Evolutionary conservation across 2,797 vertebrate genomes (phyloP), one percentile per base, ranked within the genome.

Genomic region (Tragopan temminckii): DNA sequence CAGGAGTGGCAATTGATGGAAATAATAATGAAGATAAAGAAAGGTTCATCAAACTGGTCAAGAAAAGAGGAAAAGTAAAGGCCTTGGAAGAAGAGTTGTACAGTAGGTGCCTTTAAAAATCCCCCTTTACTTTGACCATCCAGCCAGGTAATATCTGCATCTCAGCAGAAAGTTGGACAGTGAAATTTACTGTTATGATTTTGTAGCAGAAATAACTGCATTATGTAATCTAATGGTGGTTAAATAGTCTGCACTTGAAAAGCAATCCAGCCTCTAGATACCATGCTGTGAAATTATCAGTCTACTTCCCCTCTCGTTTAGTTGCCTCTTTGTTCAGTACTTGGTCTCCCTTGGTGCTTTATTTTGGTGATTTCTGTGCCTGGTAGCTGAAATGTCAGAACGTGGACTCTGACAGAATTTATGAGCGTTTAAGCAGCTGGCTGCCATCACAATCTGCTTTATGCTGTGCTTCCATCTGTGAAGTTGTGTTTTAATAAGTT

Each of bases 31-130:
- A 97, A 67, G 96, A 94, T 74, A 97, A 97, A 68, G 98, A 98
- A 95, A 94, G 97, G 46, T 95, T 94, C 61, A 99, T 99, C 96
- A 98, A 97, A 77, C 96, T 99, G 31, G 98, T 99, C 86, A 99
- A 99, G 98, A 99, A 99, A 97, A 98, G 74, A 62, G 99, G 99
- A 31, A 99, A 99, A 96, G 99, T 99, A 42, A 99, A 99, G 96
- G 98, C 98, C 31, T 97, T 99, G 77, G 98, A 99, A 85, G 99
- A 99, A 93, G 99, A 99, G 84, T 95, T 99, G 35, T 98, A 99
- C 96, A 98, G 99, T 99, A 97, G 82, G 99, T 98, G 40, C 62
- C 62, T 57, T 86, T 58, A 89, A 88, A 92, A 80, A 29, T 27
- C 50, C 8, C 43, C 42, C 19, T 78, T 88, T 85, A 2, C 75